phyloP scores from a whole-genome alignment of 2,888 invertebrate species.

The Epistrophe eligans region DNA sequence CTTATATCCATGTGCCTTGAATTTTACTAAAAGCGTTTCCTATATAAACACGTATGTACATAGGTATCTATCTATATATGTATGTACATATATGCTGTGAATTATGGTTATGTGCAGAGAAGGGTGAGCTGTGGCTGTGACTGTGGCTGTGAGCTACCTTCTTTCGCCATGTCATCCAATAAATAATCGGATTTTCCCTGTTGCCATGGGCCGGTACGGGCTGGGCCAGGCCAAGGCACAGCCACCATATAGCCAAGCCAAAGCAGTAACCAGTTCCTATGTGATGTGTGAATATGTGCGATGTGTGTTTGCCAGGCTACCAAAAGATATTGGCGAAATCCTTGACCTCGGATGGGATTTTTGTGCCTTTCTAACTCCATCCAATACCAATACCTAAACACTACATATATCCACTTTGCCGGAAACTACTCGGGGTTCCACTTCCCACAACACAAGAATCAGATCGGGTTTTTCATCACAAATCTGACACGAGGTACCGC shows the following conservation, averaged over 20 bases:
- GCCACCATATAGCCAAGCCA: slow-evolving; percentile 1
- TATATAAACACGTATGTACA: neutral
- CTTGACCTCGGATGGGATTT: slow-evolving; percentile 56
- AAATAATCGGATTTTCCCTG: slow-evolving; percentile 64
- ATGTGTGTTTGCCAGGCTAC: slow-evolving; percentile 39
- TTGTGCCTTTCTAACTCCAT: slow-evolving; percentile 8
- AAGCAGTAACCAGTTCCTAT: neutral
- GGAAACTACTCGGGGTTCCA: neutral
- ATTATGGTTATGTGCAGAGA: slow-evolving; percentile 55
- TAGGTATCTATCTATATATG: neutral
- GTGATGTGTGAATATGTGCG: slow-evolving; percentile 32
- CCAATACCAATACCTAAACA: too few relatives aligned
- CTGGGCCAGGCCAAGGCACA: slow-evolving; percentile 7
- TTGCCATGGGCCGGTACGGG: slow-evolving; percentile 33
- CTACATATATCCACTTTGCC: neutral
- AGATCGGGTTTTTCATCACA: slow-evolving; percentile 35
- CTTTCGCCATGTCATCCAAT: slow-evolving; percentile 71
- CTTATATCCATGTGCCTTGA: slow-evolving; percentile 40
- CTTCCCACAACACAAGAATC: neutral
- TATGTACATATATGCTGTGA: slow-evolving; percentile 32
- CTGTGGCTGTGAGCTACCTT: slow-evolving; percentile 31
- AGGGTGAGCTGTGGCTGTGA: slow-evolving; percentile 10
- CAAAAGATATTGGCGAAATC: slow-evolving; percentile 51
- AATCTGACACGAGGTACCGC: slow-evolving; percentile 39
- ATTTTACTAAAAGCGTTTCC: slow-evolving; percentile 39